These are phyloP conservation scores for Nibea albiflora DNA, from an alignment of 2,113 vertebrate genomes.

Conservation along the genomic window DNA sequence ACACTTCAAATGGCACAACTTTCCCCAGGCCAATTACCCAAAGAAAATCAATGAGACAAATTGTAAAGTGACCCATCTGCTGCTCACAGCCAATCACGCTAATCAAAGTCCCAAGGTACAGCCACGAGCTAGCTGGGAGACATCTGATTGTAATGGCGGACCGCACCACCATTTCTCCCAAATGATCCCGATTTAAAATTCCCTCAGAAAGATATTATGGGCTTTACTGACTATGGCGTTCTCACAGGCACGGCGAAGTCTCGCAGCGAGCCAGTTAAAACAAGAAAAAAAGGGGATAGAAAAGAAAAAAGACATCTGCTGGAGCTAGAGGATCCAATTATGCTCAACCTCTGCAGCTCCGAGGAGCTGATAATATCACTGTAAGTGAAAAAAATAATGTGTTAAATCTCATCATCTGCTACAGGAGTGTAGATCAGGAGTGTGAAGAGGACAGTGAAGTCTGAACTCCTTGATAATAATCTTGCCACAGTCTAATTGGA, in stretches of 20 bases:
- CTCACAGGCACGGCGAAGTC: not conserved
- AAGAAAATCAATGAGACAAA: constrained; percentile 6
- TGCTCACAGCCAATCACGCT: constrained; percentile 7
- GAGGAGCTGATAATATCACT: constrained; percentile 52
- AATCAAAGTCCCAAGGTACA: constrained; percentile 7
- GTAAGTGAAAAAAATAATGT: constrained; percentile 8
- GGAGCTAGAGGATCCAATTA: constrained; percentile 53
- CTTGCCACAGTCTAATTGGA: not conserved
- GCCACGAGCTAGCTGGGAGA: not conserved
- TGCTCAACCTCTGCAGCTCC: not conserved
- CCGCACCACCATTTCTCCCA: not conserved
- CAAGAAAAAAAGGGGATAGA: not conserved
- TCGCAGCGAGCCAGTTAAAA: not conserved
- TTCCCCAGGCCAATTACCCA: not conserved
- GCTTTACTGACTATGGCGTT: constrained; percentile 2
- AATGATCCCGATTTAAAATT: constrained; percentile 12
- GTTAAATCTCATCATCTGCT: constrained; percentile 32
- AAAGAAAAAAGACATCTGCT: constrained; percentile 34
- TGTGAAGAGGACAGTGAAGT: not conserved
- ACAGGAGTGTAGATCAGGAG: constrained; percentile 24
- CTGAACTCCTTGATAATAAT: not conserved
- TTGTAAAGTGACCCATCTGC: constrained; percentile 13
- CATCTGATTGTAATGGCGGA: not conserved
- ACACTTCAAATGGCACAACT: not conserved
- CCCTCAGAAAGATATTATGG: not conserved